Evolutionary conservation across 2,113 vertebrate genomes (phyloP).

Genomic region (Osmerus eperlanus): DNA sequence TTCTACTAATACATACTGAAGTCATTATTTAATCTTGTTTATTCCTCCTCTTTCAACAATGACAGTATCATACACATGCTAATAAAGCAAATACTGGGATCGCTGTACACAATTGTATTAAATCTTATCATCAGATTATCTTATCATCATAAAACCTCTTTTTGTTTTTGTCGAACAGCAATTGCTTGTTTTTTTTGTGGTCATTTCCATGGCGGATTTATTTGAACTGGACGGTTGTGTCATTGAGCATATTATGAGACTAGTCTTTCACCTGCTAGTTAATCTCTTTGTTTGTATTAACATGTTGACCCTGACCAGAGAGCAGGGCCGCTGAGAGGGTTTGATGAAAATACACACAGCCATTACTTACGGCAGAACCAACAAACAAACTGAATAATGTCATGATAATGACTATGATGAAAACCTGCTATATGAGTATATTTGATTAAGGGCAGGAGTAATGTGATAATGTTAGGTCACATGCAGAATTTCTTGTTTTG

Average conservation of each 20-base stretch:
- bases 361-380: slow-evolving; percentile 3
- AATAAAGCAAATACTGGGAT: too few species aligned
- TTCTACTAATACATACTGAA: too few species aligned
- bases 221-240: not conserved
- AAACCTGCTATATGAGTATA: not conserved
- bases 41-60: too few species aligned
- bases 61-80: too few species aligned
- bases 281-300: slow-evolving; percentile 19
- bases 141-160: too few species aligned
- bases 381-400: slow-evolving; percentile 1
- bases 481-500: slow-evolving; percentile 9
- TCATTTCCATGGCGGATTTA: not conserved
- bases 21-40: too few species aligned
- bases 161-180: too few species aligned
- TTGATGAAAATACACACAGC: slow-evolving; percentile 12
- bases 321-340: not conserved
- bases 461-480: not conserved
- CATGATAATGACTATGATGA: slow-evolving; percentile 15
- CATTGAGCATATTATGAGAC: slow-evolving; percentile 4
- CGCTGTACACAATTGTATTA: too few species aligned
- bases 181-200: too few species aligned
- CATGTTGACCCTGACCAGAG: slow-evolving; percentile 8
- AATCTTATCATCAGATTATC: too few species aligned
- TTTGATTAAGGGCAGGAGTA: slow-evolving; percentile 5
- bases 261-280: slow-evolving; percentile 1